These are phyloP conservation scores for Odocoileus hemionus DNA, from an alignment of 2,113 vertebrate species.

Conservation along the genomic window DNA sequence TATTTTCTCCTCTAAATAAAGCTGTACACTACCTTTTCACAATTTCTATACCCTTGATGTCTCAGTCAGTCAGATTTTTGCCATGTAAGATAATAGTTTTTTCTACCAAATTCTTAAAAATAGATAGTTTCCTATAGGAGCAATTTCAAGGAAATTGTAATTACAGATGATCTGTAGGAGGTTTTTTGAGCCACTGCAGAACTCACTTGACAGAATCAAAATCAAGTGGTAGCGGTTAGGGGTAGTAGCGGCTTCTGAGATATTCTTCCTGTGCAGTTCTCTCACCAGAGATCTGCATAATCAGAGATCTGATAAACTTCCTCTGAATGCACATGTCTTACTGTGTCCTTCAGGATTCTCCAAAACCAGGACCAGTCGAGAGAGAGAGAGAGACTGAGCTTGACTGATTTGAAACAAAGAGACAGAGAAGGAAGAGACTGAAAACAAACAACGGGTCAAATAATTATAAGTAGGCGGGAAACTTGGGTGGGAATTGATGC, in stretches of 20 bases:
- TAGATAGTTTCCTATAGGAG: background rate
- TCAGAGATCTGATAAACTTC: background rate
- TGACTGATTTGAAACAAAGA: background rate
- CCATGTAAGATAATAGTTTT: background rate
- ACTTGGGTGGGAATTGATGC: background rate
- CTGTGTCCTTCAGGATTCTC: background rate
- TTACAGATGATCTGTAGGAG: background rate
- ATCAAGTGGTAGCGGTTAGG: background rate
- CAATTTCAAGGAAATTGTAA: background rate
- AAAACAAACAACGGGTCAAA: background rate
- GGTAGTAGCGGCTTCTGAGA: background rate
- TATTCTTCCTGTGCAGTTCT: background rate
- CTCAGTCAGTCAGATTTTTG: background rate
- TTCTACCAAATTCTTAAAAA: background rate
- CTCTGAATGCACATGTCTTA: background rate
- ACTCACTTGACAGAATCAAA: background rate
- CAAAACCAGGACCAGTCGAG: rapidly evolving
- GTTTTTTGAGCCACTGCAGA: background rate
- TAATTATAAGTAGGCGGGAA: background rate
- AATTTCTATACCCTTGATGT: background rate
- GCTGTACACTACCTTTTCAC: background rate
- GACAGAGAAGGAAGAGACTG: background rate
- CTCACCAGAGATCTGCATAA: background rate
- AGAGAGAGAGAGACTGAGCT: background rate
- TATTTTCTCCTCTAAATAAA: background rate